Evolutionary conservation across 1,140 invertebrate genomes (phyloP), one percentile per base, ranked within the genome.

Genomic region (Ganaspis sp.): DNA sequence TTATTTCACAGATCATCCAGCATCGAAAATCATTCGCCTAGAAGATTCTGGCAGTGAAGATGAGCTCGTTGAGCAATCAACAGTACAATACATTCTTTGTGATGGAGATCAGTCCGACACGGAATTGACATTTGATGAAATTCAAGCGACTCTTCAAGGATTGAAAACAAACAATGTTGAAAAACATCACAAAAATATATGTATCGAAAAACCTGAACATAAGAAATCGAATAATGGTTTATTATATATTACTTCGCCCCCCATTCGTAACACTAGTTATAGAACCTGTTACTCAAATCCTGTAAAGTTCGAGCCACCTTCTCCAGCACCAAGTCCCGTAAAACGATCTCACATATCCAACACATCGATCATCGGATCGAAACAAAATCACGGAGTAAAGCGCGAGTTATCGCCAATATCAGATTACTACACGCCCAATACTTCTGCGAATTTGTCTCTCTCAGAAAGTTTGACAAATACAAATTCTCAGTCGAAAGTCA

Each of bases 121-220:
- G 2, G 90, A 91, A 74, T 72, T 91, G 19, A 91, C 90, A 0
- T 90, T 90, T 21, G 90, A 89, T 17, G 90, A 91, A 5, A 86
- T 91, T 34, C 82, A 86, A 37, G 69, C 79, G 9, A 88, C 86
- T 0, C 77, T 91, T 17, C 73, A 77, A 58, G 3, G n/a, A 34
- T 4, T 81, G 71, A 71, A 74, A 83, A 80, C 77, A 76, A 69
- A 0, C 81, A 75, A 77, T 34, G 45, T 2, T 29, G n/a, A 17
- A 23, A 26, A 49, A 4, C 17, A 21, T 19, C 73, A 21, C 1
- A 49, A 21, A 23, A 54, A 58, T 70, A 37, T 12, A 4, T 0
- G 2, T 74, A 77, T 38, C 69, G 74, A 42, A 40, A 81, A 40
- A 11, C 19, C 12, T 17, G 12, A 8, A 6, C 23, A 19, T 19